These are phyloP conservation scores for Potorous gilbertii DNA, from an alignment of 2,797 vertebrate species.

Conservation along the genomic window DNA sequence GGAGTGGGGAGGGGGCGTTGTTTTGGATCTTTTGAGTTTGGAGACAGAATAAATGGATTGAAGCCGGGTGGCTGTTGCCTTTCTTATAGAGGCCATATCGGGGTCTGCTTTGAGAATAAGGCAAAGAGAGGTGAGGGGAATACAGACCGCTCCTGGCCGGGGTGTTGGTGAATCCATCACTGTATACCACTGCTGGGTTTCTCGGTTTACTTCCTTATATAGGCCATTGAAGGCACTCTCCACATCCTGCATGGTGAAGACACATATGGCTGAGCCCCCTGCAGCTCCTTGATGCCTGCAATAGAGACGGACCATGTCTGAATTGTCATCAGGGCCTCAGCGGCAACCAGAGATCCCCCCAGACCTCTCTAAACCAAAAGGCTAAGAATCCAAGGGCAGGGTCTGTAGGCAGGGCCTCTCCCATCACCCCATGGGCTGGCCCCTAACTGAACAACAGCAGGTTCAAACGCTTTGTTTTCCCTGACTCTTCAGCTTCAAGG, in stretches of 20 bases:
- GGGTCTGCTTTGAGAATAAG: accelerated
- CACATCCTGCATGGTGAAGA: constrained; percentile 94
- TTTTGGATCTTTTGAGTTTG: background rate
- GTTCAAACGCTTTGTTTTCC: background rate
- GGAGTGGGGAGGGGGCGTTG: background rate
- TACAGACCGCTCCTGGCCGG: constrained; percentile 92
- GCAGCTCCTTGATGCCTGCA: constrained; percentile 90
- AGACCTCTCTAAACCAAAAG: background rate
- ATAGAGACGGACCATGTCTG: background rate
- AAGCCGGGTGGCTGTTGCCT: background rate
- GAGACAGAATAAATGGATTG: background rate
- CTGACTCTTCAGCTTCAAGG: accelerated
- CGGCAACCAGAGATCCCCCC: background rate
- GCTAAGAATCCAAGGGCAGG: background rate
- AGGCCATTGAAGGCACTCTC: constrained; percentile 91
- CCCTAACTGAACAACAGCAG: background rate
- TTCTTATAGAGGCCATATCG: accelerated
- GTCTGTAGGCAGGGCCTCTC: background rate
- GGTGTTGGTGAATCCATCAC: constrained; percentile 92
- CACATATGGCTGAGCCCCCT: constrained; percentile 93
- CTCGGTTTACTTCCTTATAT: constrained; percentile 95
- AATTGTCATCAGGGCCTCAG: background rate
- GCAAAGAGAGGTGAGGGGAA: background rate
- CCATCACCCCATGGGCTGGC: constrained; percentile 25
- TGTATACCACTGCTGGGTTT: constrained; percentile 98